These are phyloP conservation scores for Cyclargus thomasi DNA, from an alignment of 1,140 invertebrate genomes.

Conservation along the genomic window DNA sequence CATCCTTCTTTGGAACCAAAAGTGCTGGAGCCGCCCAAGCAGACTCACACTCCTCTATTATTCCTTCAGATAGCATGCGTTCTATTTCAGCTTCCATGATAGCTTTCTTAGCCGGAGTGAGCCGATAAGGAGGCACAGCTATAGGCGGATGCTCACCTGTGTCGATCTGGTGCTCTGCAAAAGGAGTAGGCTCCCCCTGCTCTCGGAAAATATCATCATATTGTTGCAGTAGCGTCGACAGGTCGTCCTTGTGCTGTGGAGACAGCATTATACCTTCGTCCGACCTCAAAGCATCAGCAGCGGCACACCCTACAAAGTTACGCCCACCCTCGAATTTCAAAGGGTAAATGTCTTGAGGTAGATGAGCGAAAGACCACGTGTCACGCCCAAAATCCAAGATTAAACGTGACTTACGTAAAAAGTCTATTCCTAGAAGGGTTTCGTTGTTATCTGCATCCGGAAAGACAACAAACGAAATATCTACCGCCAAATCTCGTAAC, in stretches of 20 bases:
- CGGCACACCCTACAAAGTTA: slow-evolving; percentile 2
- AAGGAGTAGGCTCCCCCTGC: slow-evolving; percentile 29
- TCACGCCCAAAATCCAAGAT: too few relatives aligned
- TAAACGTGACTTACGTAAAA: too few relatives aligned
- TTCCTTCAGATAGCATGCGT: slow-evolving; percentile 38
- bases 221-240: neutral
- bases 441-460: too few relatives aligned
- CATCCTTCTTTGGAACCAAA: slow-evolving; percentile 47
- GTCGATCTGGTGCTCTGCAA: slow-evolving; percentile 26
- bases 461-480: too few relatives aligned
- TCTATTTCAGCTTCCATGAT: slow-evolving; percentile 28
- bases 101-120: slow-evolving; percentile 30
- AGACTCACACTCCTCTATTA: slow-evolving; percentile 47
- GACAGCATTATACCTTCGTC: slow-evolving; percentile 6
- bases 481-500: too few relatives aligned
- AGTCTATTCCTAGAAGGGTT: too few relatives aligned
- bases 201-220: slow-evolving; percentile 23
- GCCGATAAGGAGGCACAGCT: slow-evolving; percentile 37
- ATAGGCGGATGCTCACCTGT: slow-evolving; percentile 37
- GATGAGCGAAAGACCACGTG: too few relatives aligned
- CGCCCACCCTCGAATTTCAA: too few relatives aligned
- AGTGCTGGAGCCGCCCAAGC: slow-evolving; percentile 47
- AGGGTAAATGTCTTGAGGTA: too few relatives aligned
- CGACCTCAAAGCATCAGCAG: slow-evolving; percentile 10
- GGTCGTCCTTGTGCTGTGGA: neutral